Percentiles rank a stretch among this genome's conserved stretches.
These are phyloP conservation scores for Netelia fuscicornis DNA, from an alignment of 2,888 invertebrate species.

Conservation along the genomic window DNA sequence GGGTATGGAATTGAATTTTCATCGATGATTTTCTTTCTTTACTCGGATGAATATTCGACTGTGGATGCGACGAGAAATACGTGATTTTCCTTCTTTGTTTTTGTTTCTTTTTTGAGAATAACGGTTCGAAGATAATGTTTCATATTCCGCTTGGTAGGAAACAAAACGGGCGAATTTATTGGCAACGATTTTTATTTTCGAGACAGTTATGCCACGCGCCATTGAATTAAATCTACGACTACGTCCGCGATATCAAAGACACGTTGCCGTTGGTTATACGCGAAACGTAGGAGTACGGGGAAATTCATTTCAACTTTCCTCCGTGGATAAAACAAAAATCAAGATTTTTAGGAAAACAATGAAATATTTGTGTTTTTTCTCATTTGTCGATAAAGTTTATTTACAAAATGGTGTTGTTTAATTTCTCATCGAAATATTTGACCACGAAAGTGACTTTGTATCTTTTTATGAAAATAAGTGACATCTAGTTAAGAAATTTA, in stretches of 20 bases:
- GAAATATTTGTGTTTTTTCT: not conserved
- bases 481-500: too few species aligned
- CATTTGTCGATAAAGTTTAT: too few species aligned
- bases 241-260: slow-evolving; percentile 18
- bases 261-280: not conserved
- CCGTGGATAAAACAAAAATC: too few species aligned
- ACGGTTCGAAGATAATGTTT: slow-evolving; percentile 11
- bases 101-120: not conserved
- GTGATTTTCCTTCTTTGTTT: too few species aligned
- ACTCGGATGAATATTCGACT: not conserved
- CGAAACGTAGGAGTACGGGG: not conserved
- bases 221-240: slow-evolving; percentile 59
- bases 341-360: not conserved
- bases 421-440: too few species aligned
- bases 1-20: not conserved
- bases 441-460: too few species aligned
- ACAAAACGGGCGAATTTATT: slow-evolving; percentile 41
- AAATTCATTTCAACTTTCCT: not conserved
- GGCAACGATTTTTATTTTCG: slow-evolving; percentile 57
- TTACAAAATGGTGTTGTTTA: too few species aligned
- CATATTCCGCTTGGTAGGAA: slow-evolving; percentile 12
- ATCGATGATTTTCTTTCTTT: not conserved
- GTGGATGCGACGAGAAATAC: too few species aligned
- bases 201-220: slow-evolving; percentile 40
- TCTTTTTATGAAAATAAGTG: too few species aligned